Conservation (phyloP, 2,797 vertebrate species). For the Apogon hyalosoma region DNA sequence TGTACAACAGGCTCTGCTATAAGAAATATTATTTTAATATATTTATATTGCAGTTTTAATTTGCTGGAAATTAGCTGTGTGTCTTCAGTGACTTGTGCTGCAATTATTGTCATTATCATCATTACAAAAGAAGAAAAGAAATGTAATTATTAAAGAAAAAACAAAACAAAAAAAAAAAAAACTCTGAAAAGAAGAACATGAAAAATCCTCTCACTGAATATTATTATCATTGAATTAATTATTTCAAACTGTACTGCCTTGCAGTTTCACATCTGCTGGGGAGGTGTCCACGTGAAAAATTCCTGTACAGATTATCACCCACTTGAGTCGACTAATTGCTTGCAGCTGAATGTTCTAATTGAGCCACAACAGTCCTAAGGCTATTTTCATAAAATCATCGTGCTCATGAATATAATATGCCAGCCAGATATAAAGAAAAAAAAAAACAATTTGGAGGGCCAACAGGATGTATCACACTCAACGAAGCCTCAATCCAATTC, state of each 20-base stretch:
- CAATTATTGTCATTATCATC: conserved; percentile 52
- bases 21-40: conserved; percentile 43
- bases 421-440: conserved; percentile 81
- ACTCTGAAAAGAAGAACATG: conserved; percentile 35
- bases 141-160: conserved; percentile 51
- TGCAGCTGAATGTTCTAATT: conserved; percentile 88
- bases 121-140: conserved; percentile 46
- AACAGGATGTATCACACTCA: conserved; percentile 81
- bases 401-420: conserved; percentile 84
- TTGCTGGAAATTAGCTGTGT: conserved; percentile 18
- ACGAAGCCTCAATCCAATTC: conserved; percentile 75
- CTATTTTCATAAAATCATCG: conserved; percentile 86
- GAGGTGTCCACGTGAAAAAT: conserved; percentile 82
- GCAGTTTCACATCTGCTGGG: conserved; percentile 83
- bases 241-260: conserved; percentile 79
- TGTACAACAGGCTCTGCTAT: conserved; percentile 5
- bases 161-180: conserved; percentile 12
- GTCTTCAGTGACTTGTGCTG: conserved; percentile 24
- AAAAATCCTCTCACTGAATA: conserved; percentile 59
- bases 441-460: conserved; percentile 77
- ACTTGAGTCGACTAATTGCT: conserved; percentile 87
- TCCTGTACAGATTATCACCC: conserved; percentile 86
- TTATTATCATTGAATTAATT: conserved; percentile 80
- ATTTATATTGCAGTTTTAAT: conserved; percentile 48
- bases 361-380: conserved; percentile 86